A percentile compares a stretch with the other conserved stretches of the same genome.
Evolutionary conservation across 2,113 vertebrate species (phyloP).

Genomic region (Callithrix jacchus): DNA sequence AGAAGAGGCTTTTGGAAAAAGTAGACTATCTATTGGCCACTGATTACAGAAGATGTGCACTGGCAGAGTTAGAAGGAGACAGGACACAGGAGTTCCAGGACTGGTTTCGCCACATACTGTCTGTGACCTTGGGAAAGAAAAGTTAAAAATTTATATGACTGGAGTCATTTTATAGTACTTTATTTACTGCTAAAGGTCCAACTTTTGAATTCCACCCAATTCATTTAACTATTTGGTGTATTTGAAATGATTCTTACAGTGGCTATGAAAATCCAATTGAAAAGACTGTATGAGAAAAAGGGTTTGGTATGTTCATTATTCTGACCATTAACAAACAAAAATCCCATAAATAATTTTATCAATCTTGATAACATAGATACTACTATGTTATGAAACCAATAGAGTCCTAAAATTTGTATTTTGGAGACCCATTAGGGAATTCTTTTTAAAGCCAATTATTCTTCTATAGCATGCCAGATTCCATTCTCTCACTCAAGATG

Average conservation of each 20-base stretch:
- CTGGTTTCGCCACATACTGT: background rate
- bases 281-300: background rate
- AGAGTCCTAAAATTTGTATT: background rate
- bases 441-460: background rate
- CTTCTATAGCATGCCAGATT: background rate
- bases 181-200: background rate
- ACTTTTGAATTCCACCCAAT: background rate
- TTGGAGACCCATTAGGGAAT: background rate
- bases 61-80: background rate
- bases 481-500: background rate
- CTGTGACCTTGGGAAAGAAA: slow-evolving; percentile 41
- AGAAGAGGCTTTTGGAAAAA: slow-evolving; percentile 1
- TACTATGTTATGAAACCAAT: background rate
- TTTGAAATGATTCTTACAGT: background rate
- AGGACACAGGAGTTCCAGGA: background rate
- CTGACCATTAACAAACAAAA: background rate
- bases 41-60: background rate
- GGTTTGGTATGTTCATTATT: background rate
- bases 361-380: background rate
- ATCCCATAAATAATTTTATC: background rate
- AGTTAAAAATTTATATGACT: background rate
- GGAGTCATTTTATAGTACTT: background rate
- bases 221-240: background rate
- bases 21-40: background rate
- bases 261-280: background rate